phyloP scores from a whole-genome alignment of 2,888 invertebrate genomes.

The Nemotelus nigrinus region DNA sequence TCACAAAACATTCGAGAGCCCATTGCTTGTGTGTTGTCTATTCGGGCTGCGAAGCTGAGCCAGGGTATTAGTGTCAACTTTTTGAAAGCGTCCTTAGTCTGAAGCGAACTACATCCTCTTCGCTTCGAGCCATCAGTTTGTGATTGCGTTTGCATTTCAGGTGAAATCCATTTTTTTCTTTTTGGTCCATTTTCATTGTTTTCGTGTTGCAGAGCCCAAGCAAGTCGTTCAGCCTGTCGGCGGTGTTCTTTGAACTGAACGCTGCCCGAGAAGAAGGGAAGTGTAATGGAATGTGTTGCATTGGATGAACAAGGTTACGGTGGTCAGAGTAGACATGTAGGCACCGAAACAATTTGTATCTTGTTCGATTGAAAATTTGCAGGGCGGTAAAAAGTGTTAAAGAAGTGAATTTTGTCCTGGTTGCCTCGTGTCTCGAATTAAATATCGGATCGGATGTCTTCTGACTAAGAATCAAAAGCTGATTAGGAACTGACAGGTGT shows the following conservation, averaged over 20 bases:
- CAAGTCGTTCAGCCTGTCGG: conserved; percentile 12
- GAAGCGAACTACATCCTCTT: neutral
- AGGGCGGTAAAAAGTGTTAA: no score
- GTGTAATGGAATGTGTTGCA: neutral
- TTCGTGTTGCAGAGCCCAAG: neutral
- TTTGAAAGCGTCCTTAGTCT: neutral
- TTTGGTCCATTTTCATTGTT: conserved; percentile 17
- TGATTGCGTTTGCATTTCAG: conserved; percentile 18
- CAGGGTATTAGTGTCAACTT: conserved; percentile 31
- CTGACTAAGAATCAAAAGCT: no score
- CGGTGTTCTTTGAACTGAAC: conserved; percentile 15
- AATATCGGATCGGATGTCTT: no score
- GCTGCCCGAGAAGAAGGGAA: neutral
- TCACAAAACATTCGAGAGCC: neutral
- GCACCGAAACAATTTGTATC: neutral
- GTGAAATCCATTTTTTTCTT: conserved; percentile 21
- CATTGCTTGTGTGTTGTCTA: neutral
- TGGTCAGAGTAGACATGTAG: conserved; percentile 9
- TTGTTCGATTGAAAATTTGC: neutral
- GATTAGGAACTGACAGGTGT: no score
- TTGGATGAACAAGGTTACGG: neutral
- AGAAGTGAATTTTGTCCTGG: no score
- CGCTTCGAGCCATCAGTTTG: neutral
- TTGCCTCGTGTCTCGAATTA: no score
- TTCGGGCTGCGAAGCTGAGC: neutral